A percentile compares a stretch with the other conserved stretches of the same genome.
Evolutionary conservation across 92 coral and sea anemone species (phyloP).

Genomic region (Anthopleura xanthogrammica): DNA sequence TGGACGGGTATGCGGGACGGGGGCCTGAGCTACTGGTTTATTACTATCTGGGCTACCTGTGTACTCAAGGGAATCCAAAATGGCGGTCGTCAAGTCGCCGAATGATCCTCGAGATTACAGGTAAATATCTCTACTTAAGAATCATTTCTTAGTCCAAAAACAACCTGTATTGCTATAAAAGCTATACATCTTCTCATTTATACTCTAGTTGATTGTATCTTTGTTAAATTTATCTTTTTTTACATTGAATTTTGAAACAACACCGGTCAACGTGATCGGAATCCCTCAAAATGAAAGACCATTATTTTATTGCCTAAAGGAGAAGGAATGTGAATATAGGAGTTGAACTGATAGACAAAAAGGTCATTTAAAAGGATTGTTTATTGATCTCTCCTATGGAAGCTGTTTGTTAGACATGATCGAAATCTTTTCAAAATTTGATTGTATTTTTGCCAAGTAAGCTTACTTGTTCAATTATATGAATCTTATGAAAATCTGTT

Average conservation of each 20-base stretch:
- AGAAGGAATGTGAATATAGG: neutral
- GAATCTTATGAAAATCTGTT: too few species aligned
- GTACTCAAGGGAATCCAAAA: constrained; percentile 37
- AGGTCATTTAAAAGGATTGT: neutral
- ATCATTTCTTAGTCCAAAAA: neutral
- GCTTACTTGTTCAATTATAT: too few species aligned
- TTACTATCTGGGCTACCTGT: constrained; percentile 9
- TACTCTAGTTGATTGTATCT: neutral
- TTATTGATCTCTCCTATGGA: neutral
- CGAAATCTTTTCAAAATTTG: too few species aligned
- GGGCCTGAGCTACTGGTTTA: neutral
- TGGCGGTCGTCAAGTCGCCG: constrained; percentile 86
- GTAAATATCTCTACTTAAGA: constrained; percentile 25
- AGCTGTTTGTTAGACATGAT: neutral
- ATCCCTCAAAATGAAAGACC: neutral
- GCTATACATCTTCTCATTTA: neutral
- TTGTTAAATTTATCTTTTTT: neutral
- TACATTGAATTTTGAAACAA: neutral
- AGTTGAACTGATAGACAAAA: neutral
- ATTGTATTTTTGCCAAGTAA: too few species aligned
- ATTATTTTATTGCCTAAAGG: neutral
- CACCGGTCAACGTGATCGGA: neutral
- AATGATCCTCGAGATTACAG: constrained; percentile 83
- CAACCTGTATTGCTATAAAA: neutral
- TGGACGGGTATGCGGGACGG: too few species aligned